Base-by-base conservation (phyloP, 2,888 invertebrate species). In the Chesias legatella region DNA sequence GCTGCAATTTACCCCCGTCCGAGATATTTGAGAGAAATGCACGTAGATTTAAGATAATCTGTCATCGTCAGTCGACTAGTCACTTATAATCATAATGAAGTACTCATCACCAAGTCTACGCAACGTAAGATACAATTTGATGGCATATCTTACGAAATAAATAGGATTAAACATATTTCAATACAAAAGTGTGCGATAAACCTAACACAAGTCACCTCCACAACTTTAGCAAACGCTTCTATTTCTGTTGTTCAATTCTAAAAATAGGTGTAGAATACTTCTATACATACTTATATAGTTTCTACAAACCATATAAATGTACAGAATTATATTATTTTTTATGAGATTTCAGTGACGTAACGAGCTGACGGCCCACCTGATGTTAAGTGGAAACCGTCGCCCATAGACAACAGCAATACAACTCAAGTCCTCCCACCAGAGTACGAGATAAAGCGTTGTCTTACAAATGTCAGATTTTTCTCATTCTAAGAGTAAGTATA, bases 21-120 rank as follows among this genome's bases (percentile, higher is more conserved):
- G 22, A 4, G 28, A 24, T 31, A 24, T 27, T 37, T 30, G 25
- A 35, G 28, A 35, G 24, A 40, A 36, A 45, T 40, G 39, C 35
- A 40, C 29, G 26, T 31, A 41, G 33, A 35, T 50, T 44, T 51
- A 42, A 35, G 53, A 59, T 42, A 53, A 56, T 51, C 50, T 53
- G 52, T 33, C 44, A 50, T 48, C 46, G 44, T 50, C 43, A 53
- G 48, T 44, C 52, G 52, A 55, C 52, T 55, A 51, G 55, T 48
- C 34, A 41, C 48, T 48, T 52, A 48, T 11, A 44, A 49, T 33
- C 40, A 37, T 33, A 34, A 40, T 17, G 41, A 34, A 41, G 21
- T 37, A 37, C 33, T 33, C 33, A 34, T 33, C 13, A 26, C 13
- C 13, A 28, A 36, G 38, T 32, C 32, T 39, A 34, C 25, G 24